Percentiles rank a stretch among this genome's conserved stretches.
phyloP scores from a whole-genome alignment of 2,797 vertebrate species.

The Clarias laeviceps region DNA sequence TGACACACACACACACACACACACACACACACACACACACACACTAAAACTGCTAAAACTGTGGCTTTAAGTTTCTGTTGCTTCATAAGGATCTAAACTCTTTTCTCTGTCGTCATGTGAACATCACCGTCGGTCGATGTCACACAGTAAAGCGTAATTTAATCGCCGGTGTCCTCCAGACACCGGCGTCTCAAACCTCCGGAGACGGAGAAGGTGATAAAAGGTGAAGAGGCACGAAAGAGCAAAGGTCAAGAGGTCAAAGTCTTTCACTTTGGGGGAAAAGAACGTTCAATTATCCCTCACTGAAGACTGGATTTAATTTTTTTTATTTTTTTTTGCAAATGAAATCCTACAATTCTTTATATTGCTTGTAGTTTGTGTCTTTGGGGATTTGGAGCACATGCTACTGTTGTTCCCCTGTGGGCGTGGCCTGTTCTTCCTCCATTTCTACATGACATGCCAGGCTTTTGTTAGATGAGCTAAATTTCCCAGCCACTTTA shows the following conservation, averaged over 20 bases:
- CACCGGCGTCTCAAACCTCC: constrained; percentile 64
- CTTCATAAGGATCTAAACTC: background rate
- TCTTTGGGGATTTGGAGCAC: no score
- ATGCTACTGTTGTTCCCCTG: no score
- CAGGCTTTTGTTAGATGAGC: background rate
- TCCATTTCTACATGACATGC: no score
- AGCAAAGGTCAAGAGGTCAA: constrained; percentile 70
- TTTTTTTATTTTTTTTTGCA: no score
- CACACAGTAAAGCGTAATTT: constrained; percentile 72
- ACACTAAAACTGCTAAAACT: background rate
- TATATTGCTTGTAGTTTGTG: no score
- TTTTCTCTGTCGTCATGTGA: background rate
- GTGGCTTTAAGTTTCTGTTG: background rate
- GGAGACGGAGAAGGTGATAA: constrained; percentile 18
- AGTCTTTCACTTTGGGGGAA: constrained; percentile 28
- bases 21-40: background rate
- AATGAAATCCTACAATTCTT: no score
- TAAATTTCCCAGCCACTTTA: background rate
- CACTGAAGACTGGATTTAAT: no score
- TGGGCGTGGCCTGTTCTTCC: no score
- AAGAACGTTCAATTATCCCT: background rate
- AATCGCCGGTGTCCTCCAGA: constrained; percentile 69
- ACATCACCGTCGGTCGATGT: constrained; percentile 64
- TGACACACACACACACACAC: background rate
- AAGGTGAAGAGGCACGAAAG: constrained; percentile 65